Evolutionary conservation across 2,797 vertebrate species (phyloP), one percentile per base, ranked within the genome.

Genomic region (Acestrorhynchus altus): DNA sequence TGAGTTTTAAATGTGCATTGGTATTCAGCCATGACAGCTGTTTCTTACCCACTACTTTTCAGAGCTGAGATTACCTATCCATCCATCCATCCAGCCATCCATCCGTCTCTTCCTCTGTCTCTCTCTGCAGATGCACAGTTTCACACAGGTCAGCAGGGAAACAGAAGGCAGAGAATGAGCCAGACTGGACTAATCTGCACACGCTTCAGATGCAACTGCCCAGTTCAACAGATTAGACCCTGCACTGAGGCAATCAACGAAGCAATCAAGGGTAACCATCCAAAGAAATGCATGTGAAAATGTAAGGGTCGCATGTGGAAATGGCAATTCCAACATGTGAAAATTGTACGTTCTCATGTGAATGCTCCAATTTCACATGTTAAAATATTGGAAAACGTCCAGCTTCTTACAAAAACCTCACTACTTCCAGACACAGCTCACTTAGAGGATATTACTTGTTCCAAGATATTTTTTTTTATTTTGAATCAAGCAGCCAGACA

Each of bases 21-120:
- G 66, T 86, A 84, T 88, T 86, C 83, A 86, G 75, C 69, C 63
- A 42, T 68, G 86, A 80, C 87, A 86, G 86, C 83, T 88, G 85
- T 81, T 88, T 80, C 73, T 79, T 64, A 40, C 39, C 40, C 22
- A 15, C 24, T 44, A 9, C 4, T 22, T 28, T 66, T 85, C 74
- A 59, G 77, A 81, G 78, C 73, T 60, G n/a, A 39, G 40, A 59
- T 70, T 70, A 49, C 70, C 78, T 83, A 74, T 69, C 52, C 54
- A 40, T 84, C 28, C 57, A 44, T 84, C 22, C 35, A 4, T 47
- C 42, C 42, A 44, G n/a, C n/a, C n/a, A n/a, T n/a, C 13, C 44
- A 47, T 74, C 9, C n/a, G 60, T 66, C 18, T 26, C 28, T 40
- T 40, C 35, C 22, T 22, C 9, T 57, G 67, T 24, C 22, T 77